Conservation (phyloP, 2,797 vertebrate species). For the Thamnophis elegans region DNA sequence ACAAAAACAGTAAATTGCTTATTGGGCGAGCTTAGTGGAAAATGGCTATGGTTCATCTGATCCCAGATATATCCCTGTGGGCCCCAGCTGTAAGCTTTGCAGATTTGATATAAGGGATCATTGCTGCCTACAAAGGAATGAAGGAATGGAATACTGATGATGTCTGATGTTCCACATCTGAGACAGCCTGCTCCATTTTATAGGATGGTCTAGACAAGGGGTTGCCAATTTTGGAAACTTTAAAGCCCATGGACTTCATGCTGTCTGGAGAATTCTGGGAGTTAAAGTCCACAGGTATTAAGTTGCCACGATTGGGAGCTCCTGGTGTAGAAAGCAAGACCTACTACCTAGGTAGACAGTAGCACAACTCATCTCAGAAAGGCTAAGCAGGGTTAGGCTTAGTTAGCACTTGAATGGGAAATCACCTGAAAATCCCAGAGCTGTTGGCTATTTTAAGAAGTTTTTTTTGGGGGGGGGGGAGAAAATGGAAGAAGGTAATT, state of each 20-base stretch:
- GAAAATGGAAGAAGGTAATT: background rate
- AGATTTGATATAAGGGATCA: background rate
- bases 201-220: background rate
- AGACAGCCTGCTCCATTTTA: background rate
- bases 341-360: background rate
- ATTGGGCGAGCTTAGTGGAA: background rate
- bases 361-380: background rate
- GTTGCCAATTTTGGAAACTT: background rate
- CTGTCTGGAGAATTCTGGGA: background rate
- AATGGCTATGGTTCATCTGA: background rate
- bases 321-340: background rate
- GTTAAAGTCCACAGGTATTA: background rate
- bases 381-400: background rate
- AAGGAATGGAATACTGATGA: background rate
- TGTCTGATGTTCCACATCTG: background rate
- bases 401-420: background rate
- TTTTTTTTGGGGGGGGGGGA: background rate
- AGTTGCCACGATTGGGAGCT: background rate
- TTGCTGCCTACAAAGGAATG: background rate
- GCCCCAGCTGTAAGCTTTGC: conserved; percentile 11
- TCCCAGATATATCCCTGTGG: background rate
- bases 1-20: conserved; percentile 42
- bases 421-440: background rate
- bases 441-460: background rate
- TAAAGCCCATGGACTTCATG: background rate